Base-by-base conservation (phyloP, 2,797 vertebrate species). In the Dicrostonyx torquatus region DNA sequence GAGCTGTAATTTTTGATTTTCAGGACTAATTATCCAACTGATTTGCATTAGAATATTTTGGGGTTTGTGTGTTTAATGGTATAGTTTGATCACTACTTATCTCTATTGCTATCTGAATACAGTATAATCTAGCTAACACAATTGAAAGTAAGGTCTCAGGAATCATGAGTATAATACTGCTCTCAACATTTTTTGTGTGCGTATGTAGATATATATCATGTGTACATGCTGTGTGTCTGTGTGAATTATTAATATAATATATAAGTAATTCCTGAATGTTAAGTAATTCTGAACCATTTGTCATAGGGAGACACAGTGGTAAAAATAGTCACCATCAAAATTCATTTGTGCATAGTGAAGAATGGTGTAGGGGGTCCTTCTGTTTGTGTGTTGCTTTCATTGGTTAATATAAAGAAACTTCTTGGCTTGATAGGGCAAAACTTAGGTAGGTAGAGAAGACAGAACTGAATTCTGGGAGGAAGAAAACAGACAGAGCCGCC, bases 11-110 rank as follows among this genome's bases (percentile, higher is more conserved):
- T 6, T 58, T 17, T 93, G 15, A 18, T 91, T 95, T 60, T 43
- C 0, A 40, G 82, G 68, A 55, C 29, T 26, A 62, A 62, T 91
- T 93, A 80, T 11, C 17, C 31, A 92, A n/a, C 37, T 87, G 66
- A 73, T 26, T 84, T 95, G 31, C 45, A 85, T 75, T 90, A 76
- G 24, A 84, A 58, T 80, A 94, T 95, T 97, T 58, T 73, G 53
- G 15, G 1, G 5, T 84, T 87, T 89, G 0, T 77, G 20, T 92
- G 87, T 93, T 94, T 94, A 64, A 20, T 29, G 80, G 8, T 14
- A 6, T 72, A 89, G 15, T 26, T 77, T 58, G 37, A 70, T 92
- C 92, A 77, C 83, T 89, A 48, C 50, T 91, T 40, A 48, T 96
- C 89, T 29, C 18, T 91, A 13, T 62, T 94, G 80, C 68, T 48